Base-by-base conservation (phyloP, 2,888 invertebrate genomes). In the Phaonia tiefii region DNA sequence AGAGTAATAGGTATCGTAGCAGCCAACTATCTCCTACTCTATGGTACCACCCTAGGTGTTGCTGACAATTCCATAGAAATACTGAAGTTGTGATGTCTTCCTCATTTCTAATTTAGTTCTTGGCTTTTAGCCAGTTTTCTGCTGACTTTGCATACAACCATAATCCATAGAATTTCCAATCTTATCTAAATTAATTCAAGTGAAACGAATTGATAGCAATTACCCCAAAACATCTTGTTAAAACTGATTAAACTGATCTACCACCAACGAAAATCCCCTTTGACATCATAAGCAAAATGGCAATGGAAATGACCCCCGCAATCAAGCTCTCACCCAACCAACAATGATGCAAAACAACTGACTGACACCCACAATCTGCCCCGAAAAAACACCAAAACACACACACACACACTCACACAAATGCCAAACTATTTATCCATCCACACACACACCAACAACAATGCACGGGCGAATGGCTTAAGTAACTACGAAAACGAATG, bases 351-450 rank as follows among this genome's bases (percentile, higher is more conserved):
- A 71, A 31, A 25, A 26, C 15, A 46, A 17, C n/a, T 26, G 13
- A 58, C 66, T 80, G 70, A 77, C 80, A 77, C 80, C 81, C 81
- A 81, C 75, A 81, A 78, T 60, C 72, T 72, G 46, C 63, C 69
- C 72, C 72, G 7, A 31, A 31, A 31, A 31, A 3, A 31, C 4
- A 31, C 3, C 3, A 31, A 5, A 76, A 69, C 69, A 80, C 69
- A 3, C 8, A 73, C 67, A 58, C 46, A 46, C 31, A 51, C 44
- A 69, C 26, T 22, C 66, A 49, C 31, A 31, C 8, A 58, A 58
- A 66, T 65, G 75, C 42, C 13, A 72, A 75, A 72, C 66, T 37
- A 58, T 58, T 8, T 20, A 37, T 20, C 60, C 60, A 60, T 17
- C 10, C 60, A 60, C 51, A 13, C 17, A 65, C 31, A 5, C 31